phyloP scores from a whole-genome alignment of 1,140 invertebrate genomes.

The Hyposmocoma kahamanoa region DNA sequence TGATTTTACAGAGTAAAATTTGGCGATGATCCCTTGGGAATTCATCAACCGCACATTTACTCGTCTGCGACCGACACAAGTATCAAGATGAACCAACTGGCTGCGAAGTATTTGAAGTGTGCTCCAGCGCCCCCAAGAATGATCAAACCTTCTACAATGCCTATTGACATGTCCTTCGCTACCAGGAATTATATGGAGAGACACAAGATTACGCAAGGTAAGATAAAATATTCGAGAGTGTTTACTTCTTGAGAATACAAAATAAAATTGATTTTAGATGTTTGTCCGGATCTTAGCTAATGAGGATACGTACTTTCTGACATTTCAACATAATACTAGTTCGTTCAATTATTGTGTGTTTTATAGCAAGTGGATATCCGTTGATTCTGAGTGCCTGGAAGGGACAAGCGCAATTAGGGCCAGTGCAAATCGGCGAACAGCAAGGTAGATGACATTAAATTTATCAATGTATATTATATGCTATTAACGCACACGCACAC shows the following conservation, averaged over 20 bases:
- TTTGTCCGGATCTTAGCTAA: background rate
- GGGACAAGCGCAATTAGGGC: too few species aligned
- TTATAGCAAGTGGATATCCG: too few species aligned
- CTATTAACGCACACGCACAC: too few species aligned
- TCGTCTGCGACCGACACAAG: constrained; percentile 69
- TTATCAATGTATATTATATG: too few species aligned
- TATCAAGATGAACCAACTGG: constrained; percentile 78
- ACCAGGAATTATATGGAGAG: constrained; percentile 80
- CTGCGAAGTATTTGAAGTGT: constrained; percentile 78
- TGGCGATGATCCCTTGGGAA: constrained; percentile 51
- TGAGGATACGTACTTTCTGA: background rate
- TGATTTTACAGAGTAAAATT: constrained; percentile 66
- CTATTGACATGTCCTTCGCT: constrained; percentile 77
- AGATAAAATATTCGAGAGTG: too few species aligned
- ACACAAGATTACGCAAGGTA: constrained; percentile 76
- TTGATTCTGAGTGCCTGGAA: too few species aligned
- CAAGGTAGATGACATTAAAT: too few species aligned
- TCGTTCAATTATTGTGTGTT: too few species aligned
- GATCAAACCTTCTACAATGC: constrained; percentile 30
- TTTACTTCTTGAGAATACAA: background rate
- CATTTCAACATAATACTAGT: too few species aligned
- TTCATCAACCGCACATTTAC: constrained; percentile 30
- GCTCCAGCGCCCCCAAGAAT: constrained; percentile 20
- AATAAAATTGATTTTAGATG: background rate
- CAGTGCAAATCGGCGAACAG: too few species aligned